Base-by-base conservation (phyloP, 1,140 invertebrate genomes). In the Campoletis sonorensis region DNA sequence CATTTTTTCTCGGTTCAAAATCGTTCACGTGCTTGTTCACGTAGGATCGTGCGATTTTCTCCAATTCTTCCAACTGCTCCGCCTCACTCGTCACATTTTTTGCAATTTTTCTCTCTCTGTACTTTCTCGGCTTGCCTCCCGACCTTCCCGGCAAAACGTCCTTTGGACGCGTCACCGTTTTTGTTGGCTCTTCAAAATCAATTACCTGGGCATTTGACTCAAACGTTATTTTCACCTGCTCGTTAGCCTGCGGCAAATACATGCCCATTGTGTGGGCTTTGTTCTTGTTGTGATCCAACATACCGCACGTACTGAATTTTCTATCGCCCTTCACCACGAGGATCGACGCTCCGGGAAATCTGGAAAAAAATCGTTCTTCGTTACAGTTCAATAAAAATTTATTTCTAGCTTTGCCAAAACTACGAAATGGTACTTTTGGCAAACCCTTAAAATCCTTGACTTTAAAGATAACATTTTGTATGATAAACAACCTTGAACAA, bases 281-380 rank as follows among this genome's bases (percentile, higher is more conserved):
- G 84, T 95, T 93, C 86, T 93, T 92, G 86, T 94, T 94, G 82
- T 95, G 94, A 80, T 97, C 94, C 81, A 96, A 90, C 79, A 97
- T 91, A 2, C 95, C 96, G 91, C 96, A 97, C 7, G 95, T 96
- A 81, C 94, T 93, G 23, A 97, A 90, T 87, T 95, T 94, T 81
- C 94, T 94, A 82, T 96, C 95, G 4, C 95, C 96, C 92, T 96
- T 95, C 0, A 97, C 95, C 2, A 97, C 95, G 80, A 97, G 91
- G 85, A 97, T 94, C 77, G 95, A 94, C 13, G 96, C 95, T 79
- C 96, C 96, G 85, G 95, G 92, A 90, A 92, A 94, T 83, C 93
- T 73, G 26, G 10, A 72, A 40, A 16, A 54, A 61, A 64, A 10
- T 45, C 40, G 13, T 13, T 10, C 2, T 45, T 13, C 40, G 40